Conservation (phyloP, 2,888 invertebrate genomes). For the Gonocerus acuteangulatus region DNA sequence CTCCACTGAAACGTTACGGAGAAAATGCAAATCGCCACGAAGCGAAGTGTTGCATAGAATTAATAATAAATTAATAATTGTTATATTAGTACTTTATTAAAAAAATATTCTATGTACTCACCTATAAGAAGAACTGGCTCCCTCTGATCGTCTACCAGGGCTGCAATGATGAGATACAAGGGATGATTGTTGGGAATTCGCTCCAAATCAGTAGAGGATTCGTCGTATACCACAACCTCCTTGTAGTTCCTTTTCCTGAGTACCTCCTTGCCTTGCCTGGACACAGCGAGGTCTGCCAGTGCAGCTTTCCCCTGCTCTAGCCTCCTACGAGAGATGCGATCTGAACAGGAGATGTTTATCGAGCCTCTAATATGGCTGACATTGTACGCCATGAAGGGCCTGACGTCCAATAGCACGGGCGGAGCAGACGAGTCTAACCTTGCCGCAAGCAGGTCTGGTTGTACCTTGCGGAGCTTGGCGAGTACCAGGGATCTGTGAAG, state of each 20-base stretch:
- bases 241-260: constrained; percentile 50
- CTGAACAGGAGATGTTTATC: constrained; percentile 63
- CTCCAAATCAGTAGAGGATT: constrained; percentile 56
- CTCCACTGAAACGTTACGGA: too few relatives aligned
- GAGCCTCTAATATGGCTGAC: constrained; percentile 60
- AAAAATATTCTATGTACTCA: too few relatives aligned
- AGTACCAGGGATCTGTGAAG: constrained; percentile 26
- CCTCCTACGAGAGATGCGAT: constrained; percentile 58
- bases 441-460: constrained; percentile 48
- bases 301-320: constrained; percentile 59
- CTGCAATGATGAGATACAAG: constrained; percentile 55
- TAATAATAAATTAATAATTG: too few relatives aligned
- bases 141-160: constrained; percentile 59
- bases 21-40: too few relatives aligned
- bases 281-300: constrained; percentile 57
- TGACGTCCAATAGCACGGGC: constrained; percentile 37
- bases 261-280: constrained; percentile 56
- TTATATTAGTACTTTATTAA: too few relatives aligned
- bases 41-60: too few relatives aligned
- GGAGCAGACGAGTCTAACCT: constrained; percentile 42
- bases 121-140: constrained; percentile 59
- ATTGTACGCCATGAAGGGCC: constrained; percentile 61
- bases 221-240: constrained; percentile 64
- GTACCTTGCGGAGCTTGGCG: constrained; percentile 40
- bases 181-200: constrained; percentile 53